phyloP scores from a whole-genome alignment of 2,113 vertebrate species.

The Sebastes fasciatus region DNA sequence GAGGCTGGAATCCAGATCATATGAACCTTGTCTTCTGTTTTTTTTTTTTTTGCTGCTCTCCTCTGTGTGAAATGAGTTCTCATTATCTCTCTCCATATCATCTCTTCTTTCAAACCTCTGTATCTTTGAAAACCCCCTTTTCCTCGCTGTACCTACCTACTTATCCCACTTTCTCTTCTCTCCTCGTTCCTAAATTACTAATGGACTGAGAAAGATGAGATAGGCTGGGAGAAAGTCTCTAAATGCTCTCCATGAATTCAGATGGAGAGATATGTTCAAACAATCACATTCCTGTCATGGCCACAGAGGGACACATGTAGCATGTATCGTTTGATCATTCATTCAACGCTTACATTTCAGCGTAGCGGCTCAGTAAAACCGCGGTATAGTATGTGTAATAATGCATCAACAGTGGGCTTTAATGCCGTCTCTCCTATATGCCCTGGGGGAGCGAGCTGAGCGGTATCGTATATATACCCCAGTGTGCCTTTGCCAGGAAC shows the following conservation, averaged over 20 bases:
- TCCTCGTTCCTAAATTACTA: conserved; percentile 2
- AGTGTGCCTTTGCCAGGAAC: conserved; percentile 52
- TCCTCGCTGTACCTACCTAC: background rate
- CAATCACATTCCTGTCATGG: background rate
- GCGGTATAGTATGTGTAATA: background rate
- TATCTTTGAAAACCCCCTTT: conserved; percentile 16
- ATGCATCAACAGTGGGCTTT: conserved; percentile 32
- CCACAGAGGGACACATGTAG: conserved; percentile 11
- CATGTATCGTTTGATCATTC: conserved; percentile 24
- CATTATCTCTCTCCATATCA: conserved; percentile 46
- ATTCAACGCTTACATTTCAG: conserved; percentile 3
- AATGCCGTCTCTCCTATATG: conserved; percentile 30
- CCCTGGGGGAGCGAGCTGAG: conserved; percentile 19
- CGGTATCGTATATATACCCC: conserved; percentile 40
- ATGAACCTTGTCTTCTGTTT: conserved; percentile 38
- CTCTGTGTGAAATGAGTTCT: conserved; percentile 48
- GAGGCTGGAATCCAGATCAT: conserved; percentile 60
- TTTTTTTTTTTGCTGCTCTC: conserved; percentile 34
- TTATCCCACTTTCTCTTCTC: conserved; percentile 17
- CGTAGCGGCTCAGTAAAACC: background rate
- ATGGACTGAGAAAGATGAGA: conserved; percentile 6
- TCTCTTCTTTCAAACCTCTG: conserved; percentile 20
- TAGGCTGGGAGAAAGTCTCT: background rate
- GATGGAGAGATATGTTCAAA: background rate
- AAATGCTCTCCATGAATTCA: background rate